phyloP scores from a whole-genome alignment of 1,140 invertebrate genomes.

The Hyphantria cunea region DNA sequence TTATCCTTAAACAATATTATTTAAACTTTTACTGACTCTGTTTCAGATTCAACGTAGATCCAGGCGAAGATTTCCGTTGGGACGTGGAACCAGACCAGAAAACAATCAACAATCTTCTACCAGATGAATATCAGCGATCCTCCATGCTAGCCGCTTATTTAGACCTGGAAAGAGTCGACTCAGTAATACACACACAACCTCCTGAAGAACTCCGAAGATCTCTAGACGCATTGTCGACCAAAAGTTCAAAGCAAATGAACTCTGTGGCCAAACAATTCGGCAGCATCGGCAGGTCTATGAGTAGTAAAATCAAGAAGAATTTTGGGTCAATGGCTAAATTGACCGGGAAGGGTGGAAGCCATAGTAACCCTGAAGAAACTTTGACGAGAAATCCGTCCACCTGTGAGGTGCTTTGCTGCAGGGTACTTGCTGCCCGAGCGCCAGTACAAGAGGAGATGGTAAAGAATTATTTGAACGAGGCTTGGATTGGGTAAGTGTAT shows the following conservation, averaged over 20 bases:
- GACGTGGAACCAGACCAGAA: conserved; percentile 79
- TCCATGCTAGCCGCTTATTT: conserved; percentile 84
- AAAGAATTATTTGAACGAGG: conserved; percentile 91
- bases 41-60: conserved; percentile 89
- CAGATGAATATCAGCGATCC: conserved; percentile 78
- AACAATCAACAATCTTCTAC: conserved; percentile 80
- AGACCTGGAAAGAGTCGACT: conserved; percentile 82
- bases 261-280: conserved; percentile 89
- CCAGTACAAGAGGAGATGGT: conserved; percentile 92
- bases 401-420: conserved; percentile 69
- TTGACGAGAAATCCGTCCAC: conserved; percentile 52
- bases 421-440: conserved; percentile 87
- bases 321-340: conserved; percentile 85
- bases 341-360: conserved; percentile 58
- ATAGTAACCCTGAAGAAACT: conserved; percentile 72
- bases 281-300: conserved; percentile 90
- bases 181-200: conserved; percentile 61
- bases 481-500: conserved; percentile 84
- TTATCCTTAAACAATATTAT: too few species aligned
- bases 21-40: too few species aligned
- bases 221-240: conserved; percentile 72
- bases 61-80: conserved; percentile 90
- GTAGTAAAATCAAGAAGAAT: conserved; percentile 89
- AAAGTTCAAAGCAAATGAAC: conserved; percentile 86
- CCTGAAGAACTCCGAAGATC: conserved; percentile 74